Evolutionary conservation across 2,113 vertebrate genomes (phyloP).

Genomic region (Capreolus pygargus): DNA sequence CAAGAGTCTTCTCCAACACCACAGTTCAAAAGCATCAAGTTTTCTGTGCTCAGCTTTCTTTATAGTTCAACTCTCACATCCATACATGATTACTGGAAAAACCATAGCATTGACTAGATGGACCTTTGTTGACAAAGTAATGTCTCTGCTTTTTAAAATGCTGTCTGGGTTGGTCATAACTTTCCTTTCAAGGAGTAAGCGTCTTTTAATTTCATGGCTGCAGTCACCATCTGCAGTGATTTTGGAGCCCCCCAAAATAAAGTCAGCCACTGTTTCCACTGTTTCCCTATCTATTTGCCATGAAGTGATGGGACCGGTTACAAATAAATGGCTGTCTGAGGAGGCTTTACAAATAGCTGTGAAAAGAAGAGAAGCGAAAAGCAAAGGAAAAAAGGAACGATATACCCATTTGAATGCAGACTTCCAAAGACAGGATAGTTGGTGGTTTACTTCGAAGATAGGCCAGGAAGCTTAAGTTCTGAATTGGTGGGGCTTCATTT

Average conservation of each 20-base stretch:
- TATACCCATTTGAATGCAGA: not conserved
- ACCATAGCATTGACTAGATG: no score
- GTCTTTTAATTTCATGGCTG: not conserved
- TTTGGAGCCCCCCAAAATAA: not conserved
- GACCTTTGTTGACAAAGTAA: no score
- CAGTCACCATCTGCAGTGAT: not conserved
- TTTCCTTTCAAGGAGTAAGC: not conserved
- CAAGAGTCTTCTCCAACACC: no score
- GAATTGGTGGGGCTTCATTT: constrained; percentile 10
- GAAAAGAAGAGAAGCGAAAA: not conserved
- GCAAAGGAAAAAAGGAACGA: not conserved
- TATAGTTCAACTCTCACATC: no score
- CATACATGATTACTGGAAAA: no score
- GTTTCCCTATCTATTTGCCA: not conserved
- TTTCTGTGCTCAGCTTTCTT: no score
- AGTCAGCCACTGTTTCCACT: not conserved
- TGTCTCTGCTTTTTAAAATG: not conserved
- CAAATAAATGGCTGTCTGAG: not conserved
- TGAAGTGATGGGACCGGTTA: not conserved
- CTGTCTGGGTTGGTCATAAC: not conserved
- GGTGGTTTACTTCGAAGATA: not conserved
- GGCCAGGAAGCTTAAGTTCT: not conserved
- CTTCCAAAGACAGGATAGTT: not conserved
- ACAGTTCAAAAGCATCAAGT: no score
- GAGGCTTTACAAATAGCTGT: not conserved